Conservation (phyloP, 2,113 vertebrate species). For the Vidua chalybeata region DNA sequence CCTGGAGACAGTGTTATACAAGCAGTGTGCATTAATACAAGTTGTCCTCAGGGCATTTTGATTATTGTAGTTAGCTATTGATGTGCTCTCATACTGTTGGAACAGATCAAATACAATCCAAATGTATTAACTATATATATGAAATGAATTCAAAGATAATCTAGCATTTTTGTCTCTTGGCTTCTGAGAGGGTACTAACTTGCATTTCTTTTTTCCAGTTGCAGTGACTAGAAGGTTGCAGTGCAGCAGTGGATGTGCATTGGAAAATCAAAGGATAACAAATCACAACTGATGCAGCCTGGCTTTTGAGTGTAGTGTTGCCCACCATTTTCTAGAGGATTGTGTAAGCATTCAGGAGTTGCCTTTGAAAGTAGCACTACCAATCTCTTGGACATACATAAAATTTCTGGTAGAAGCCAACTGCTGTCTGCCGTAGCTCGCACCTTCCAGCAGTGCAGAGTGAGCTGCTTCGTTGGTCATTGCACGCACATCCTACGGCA, state of each 20-base stretch:
- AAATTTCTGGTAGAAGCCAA: background rate
- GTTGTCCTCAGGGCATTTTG: background rate
- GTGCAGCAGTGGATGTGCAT: background rate
- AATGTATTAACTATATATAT: background rate
- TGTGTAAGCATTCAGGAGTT: background rate
- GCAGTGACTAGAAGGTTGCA: background rate
- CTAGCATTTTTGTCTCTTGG: background rate
- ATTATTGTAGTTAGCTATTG: background rate
- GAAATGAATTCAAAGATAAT: background rate
- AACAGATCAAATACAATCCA: background rate
- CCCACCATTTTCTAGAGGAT: background rate
- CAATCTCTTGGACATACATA: background rate
- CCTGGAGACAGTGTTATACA: background rate
- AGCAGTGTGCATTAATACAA: background rate
- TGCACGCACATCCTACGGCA: background rate
- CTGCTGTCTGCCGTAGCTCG: background rate
- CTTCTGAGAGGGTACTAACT: background rate
- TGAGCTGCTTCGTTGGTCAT: background rate
- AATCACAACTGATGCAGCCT: background rate
- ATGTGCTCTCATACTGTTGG: background rate
- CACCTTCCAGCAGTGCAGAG: background rate
- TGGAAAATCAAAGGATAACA: background rate
- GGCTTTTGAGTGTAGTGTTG: background rate
- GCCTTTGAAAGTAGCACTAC: background rate
- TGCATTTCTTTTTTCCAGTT: constrained; percentile 19